These are phyloP conservation scores for Neoarius graeffei DNA, from an alignment of 2,113 vertebrate genomes.

Conservation along the genomic window DNA sequence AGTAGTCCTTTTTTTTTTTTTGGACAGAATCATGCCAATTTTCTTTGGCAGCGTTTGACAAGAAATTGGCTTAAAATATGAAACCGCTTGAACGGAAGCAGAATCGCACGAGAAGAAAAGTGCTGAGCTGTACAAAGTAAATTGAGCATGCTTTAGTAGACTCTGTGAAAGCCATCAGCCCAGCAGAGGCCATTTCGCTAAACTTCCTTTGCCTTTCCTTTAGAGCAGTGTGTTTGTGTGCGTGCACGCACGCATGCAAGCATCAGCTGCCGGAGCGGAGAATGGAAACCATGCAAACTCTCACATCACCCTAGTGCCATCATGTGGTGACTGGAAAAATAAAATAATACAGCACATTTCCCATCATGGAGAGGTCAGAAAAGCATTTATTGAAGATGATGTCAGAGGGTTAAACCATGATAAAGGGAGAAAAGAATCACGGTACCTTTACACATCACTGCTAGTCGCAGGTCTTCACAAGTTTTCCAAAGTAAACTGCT, in stretches of 20 bases:
- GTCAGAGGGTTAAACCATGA: slow-evolving; percentile 43
- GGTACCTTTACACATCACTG: slow-evolving; percentile 38
- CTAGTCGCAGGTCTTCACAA: slow-evolving; percentile 33
- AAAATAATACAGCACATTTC: background rate
- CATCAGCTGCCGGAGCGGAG: background rate
- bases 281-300: background rate
- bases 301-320: slow-evolving; percentile 25
- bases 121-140: slow-evolving; percentile 18
- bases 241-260: background rate
- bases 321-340: slow-evolving; percentile 25
- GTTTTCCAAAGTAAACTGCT: slow-evolving; percentile 45
- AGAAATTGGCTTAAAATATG: background rate
- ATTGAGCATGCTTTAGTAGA: slow-evolving; percentile 17
- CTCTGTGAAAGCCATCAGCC: slow-evolving; percentile 54
- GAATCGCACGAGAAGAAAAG: slow-evolving; percentile 36
- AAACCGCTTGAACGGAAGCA: background rate
- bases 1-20: background rate
- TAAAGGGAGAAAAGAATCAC: slow-evolving; percentile 45
- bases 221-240: background rate
- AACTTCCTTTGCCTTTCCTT: slow-evolving; percentile 16
- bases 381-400: slow-evolving; percentile 52
- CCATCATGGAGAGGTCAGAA: slow-evolving; percentile 37
- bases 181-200: background rate
- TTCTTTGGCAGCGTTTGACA: background rate
- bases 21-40: background rate